Conservation (phyloP, 1,140 invertebrate species). For the Phymastichus coffea region DNA sequence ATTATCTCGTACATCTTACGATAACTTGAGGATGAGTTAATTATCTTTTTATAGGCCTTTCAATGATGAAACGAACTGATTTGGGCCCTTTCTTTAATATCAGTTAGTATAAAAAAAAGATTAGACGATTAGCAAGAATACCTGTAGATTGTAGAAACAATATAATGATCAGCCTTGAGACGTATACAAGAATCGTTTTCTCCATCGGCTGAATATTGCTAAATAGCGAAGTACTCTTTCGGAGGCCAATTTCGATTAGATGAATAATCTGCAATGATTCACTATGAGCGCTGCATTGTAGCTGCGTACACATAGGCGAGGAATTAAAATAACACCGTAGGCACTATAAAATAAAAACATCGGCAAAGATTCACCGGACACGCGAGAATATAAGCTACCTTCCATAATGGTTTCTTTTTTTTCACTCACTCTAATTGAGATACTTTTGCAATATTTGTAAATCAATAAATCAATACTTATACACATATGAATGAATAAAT, state of each 20-base stretch:
- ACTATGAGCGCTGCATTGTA: slow-evolving; percentile 3
- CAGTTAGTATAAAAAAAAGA: background rate
- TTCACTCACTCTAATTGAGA: slow-evolving; percentile 35
- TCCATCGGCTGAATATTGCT: background rate
- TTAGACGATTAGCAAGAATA: background rate
- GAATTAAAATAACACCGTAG: background rate
- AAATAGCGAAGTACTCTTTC: background rate
- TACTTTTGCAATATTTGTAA: slow-evolving; percentile 19
- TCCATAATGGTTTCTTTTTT: slow-evolving; percentile 10
- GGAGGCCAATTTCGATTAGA: slow-evolving; percentile 9
- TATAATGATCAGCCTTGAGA: background rate
- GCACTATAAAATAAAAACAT: background rate
- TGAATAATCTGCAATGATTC: slow-evolving; percentile 2
- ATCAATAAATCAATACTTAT: slow-evolving; percentile 6
- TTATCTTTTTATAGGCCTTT: background rate
- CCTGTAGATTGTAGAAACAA: background rate
- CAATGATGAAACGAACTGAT: background rate
- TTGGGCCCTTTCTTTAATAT: background rate
- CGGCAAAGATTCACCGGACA: slow-evolving; percentile 3
- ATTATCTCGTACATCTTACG: too few species aligned
- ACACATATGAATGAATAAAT: slow-evolving; percentile 12
- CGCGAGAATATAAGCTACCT: slow-evolving; percentile 1
- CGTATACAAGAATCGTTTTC: background rate
- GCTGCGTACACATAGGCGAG: background rate
- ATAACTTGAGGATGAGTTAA: too few species aligned